These are phyloP conservation scores for Neolamprologus fasciatus DNA, from an alignment of 2,113 vertebrate genomes.

Conservation along the genomic window DNA sequence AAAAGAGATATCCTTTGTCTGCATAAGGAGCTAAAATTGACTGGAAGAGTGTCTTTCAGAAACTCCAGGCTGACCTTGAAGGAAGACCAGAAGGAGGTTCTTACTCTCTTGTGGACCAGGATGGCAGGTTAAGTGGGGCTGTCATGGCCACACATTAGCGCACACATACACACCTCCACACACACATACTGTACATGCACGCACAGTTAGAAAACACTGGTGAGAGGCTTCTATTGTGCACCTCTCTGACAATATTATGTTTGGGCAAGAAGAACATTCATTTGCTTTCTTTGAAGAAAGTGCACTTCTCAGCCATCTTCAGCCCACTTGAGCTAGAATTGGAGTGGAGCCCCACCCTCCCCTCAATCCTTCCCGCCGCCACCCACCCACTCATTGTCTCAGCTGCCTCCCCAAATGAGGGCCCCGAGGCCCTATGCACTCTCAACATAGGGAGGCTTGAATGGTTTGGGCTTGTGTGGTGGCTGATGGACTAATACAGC, in stretches of 20 bases:
- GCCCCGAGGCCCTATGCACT: slow-evolving; percentile 8
- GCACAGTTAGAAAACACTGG: slow-evolving; percentile 23
- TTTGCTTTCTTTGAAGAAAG: slow-evolving; percentile 66
- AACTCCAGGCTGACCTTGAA: slow-evolving; percentile 62
- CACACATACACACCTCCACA: not conserved
- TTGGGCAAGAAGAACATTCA: slow-evolving; percentile 72
- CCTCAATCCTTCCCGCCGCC: slow-evolving; percentile 27
- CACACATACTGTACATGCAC: slow-evolving; percentile 38
- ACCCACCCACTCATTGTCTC: slow-evolving; percentile 55
- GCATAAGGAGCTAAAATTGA: slow-evolving; percentile 61
- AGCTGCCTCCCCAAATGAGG: slow-evolving; percentile 26
- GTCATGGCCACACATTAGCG: slow-evolving; percentile 15
- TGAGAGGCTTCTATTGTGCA: slow-evolving; percentile 58
- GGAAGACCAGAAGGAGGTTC: slow-evolving; percentile 48
- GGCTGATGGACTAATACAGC: not conserved
- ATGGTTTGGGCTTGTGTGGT: not conserved
- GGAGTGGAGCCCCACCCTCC: slow-evolving; percentile 26
- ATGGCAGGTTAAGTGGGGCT: slow-evolving; percentile 62
- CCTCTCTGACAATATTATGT: slow-evolving; percentile 68
- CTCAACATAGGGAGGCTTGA: not conserved
- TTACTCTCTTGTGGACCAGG: slow-evolving; percentile 28
- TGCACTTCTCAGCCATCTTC: slow-evolving; percentile 64
- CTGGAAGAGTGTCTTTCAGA: slow-evolving; percentile 60
- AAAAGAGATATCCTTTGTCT: slow-evolving; percentile 67
- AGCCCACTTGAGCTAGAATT: slow-evolving; percentile 57